Evolutionary conservation across 1,140 invertebrate species (phyloP), one percentile per base, ranked within the genome.

Genomic region (Camponotus vicinus): DNA sequence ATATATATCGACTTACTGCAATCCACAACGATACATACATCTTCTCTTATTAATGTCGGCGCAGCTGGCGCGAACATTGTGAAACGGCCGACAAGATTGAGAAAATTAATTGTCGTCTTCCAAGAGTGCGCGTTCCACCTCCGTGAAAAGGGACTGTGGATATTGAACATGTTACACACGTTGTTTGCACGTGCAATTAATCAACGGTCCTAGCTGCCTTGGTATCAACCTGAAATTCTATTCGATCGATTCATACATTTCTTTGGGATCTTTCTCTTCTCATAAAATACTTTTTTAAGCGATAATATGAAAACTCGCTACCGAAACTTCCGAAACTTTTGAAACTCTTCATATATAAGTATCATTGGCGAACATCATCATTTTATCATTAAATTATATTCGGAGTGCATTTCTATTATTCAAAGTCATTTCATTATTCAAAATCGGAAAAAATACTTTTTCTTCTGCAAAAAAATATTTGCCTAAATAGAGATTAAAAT

Each of bases 61-160:
- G 11, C 88, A 86, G 11, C 88, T 91, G 37, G 85, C 64, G 2
- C 87, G 87, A 57, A 82, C 85, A n/a, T 89, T 86, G 32, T 77
- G 55, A 49, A 78, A 90, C 27, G 86, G 83, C 27, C 67, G 71
- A 55, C 89, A 70, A 27, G 90, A 45, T 66, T 75, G 63, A 9
- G 87, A 84, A 59, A 91, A 82, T 84, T 89, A 89, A 52, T 89
- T 89, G 37, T 89, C 87, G 57, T 34, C 55, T 77, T 91, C 87
- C 18, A 89, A 13, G 37, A 61, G 32, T n/a, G 0, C 89, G 0
- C 85, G 67, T n/a, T 73, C 79, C 11, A 91, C 52, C 67, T 83
- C 59, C 40, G 27, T 69, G 8, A 87, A 45, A 61, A 71, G 57
- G 11, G 84, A 34, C 42, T 71, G 80, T 40, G 89, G 45, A 52